A percentile compares a stretch with the other conserved stretches of the same genome.
Conservation (phyloP, 2,888 invertebrate genomes). For the Calliphora vomitoria region DNA sequence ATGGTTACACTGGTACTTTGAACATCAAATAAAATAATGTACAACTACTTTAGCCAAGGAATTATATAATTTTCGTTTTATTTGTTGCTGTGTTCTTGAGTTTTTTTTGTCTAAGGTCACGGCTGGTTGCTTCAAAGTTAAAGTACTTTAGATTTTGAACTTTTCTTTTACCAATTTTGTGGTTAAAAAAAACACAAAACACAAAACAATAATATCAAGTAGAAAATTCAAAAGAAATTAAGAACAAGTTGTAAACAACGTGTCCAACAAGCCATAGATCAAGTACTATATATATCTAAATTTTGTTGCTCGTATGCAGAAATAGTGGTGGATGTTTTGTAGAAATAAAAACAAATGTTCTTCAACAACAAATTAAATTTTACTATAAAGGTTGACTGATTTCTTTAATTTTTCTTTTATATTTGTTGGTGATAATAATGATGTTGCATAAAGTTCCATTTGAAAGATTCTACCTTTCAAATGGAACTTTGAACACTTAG, state of each 20-base stretch:
- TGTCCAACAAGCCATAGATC: not conserved
- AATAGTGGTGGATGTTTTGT: not conserved
- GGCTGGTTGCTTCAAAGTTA: slow-evolving; percentile 61
- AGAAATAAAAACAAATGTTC: not conserved
- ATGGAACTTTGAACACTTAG: not conserved
- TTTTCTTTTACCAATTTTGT: slow-evolving; percentile 13
- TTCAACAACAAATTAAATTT: slow-evolving; percentile 31
- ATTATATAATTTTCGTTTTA: slow-evolving; percentile 55
- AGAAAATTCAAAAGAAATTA: not conserved
- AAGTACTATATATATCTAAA: not conserved
- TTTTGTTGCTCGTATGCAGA: too few species aligned
- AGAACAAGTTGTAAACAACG: slow-evolving; percentile 6
- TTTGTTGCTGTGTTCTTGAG: slow-evolving; percentile 29
- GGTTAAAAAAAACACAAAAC: not conserved
- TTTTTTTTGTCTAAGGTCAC: slow-evolving; percentile 53
- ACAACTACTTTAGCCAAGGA: slow-evolving; percentile 13
- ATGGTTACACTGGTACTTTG: not conserved
- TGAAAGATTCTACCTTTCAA: slow-evolving; percentile 45
- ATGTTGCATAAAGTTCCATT: slow-evolving; percentile 33
- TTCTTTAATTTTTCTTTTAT: not conserved
- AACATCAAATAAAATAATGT: not conserved
- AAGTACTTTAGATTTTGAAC: slow-evolving; percentile 31
- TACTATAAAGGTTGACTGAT: slow-evolving; percentile 39
- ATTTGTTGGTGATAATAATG: not conserved
- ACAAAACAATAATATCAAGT: not conserved